A percentile compares a stretch with the other conserved stretches of the same genome.
Evolutionary conservation across 2,113 vertebrate genomes (phyloP).

Genomic region (Bufo bufo): DNA sequence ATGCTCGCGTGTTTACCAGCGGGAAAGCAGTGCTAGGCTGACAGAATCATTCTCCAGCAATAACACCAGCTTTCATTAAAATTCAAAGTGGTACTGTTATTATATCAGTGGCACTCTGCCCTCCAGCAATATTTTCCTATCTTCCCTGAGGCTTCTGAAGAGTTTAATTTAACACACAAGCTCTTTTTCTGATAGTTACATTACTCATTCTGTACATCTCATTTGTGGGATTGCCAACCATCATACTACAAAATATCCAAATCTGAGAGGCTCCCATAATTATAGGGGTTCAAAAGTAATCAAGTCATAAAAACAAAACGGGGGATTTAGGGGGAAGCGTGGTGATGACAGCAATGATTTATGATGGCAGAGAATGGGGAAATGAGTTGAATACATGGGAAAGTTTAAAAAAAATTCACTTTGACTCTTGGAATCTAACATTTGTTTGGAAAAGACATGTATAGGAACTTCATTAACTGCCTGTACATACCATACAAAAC

Average conservation of each 20-base stretch:
- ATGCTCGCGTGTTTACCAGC: slow-evolving; percentile 24
- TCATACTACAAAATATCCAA: not conserved
- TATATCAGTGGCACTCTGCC: slow-evolving; percentile 47
- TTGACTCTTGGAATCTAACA: no score
- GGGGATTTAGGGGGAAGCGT: no score
- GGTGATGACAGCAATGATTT: no score
- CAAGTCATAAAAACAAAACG: no score
- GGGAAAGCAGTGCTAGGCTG: slow-evolving; percentile 23
- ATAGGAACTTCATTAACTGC: no score
- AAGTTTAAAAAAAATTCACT: no score
- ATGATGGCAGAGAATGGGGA: no score
- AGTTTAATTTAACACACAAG: slow-evolving; percentile 32
- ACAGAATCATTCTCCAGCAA: slow-evolving; percentile 32
- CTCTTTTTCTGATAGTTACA: slow-evolving; percentile 17
- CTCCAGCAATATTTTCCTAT: slow-evolving; percentile 43
- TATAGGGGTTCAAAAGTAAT: not conserved
- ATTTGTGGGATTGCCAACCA: not conserved
- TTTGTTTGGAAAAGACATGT: no score
- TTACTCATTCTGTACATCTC: not conserved
- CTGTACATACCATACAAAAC: no score
- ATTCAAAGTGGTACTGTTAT: slow-evolving; percentile 51
- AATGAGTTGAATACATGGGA: no score
- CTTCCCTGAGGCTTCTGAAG: slow-evolving; percentile 32
- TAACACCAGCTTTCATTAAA: slow-evolving; percentile 54
- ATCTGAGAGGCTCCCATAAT: not conserved